phyloP scores from a whole-genome alignment of 2,113 vertebrate species.

The Semnopithecus entellus region DNA sequence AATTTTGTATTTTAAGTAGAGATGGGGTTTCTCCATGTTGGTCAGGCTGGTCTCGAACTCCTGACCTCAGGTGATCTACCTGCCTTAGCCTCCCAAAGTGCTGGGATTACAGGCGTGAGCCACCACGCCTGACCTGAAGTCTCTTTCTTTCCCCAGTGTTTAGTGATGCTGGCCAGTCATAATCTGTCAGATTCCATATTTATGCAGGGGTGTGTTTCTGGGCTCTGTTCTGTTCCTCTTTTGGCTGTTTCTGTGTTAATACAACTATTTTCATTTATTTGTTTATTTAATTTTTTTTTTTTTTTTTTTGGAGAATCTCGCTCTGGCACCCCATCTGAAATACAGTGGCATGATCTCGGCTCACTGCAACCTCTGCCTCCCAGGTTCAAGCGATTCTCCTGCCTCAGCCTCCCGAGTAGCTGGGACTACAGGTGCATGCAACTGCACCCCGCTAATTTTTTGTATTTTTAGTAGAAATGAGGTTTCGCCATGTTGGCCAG shows the following conservation, averaged over 20 bases:
- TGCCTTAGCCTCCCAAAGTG: background rate
- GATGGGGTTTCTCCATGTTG: background rate
- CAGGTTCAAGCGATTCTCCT: no score
- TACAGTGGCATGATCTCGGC: no score
- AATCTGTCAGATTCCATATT: background rate
- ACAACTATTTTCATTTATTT: no score
- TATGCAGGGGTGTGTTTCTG: background rate
- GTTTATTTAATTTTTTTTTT: no score
- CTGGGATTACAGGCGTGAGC: background rate
- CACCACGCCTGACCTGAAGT: background rate
- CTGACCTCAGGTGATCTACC: background rate
- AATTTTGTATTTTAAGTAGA: background rate
- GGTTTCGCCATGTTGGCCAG: no score
- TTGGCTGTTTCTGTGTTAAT: background rate
- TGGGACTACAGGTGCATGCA: no score
- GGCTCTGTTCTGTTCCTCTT: background rate
- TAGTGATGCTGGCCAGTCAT: background rate
- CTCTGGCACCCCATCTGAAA: no score
- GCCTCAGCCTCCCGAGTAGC: no score
- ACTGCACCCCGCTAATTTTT: no score
- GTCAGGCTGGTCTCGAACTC: background rate
- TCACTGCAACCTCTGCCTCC: no score
- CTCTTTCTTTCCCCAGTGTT: background rate
- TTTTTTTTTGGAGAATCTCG: no score
- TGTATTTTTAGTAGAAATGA: no score